Base-by-base conservation (phyloP, 2,113 vertebrate species). In the Hiodon alosoides region DNA sequence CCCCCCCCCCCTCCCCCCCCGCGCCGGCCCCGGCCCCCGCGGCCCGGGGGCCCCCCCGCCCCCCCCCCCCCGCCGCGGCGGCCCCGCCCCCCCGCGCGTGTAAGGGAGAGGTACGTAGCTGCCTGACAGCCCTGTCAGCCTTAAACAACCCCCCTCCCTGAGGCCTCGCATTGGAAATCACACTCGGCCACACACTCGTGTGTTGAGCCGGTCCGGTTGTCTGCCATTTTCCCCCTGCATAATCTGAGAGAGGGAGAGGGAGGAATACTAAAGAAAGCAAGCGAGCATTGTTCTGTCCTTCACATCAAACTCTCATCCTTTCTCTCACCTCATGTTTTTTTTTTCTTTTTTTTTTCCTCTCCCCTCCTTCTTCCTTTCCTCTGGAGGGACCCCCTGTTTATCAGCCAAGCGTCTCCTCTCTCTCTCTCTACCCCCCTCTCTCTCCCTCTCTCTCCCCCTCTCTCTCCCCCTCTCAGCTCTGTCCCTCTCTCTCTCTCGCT, bases 251-350 rank as follows among this genome's bases (percentile, higher is more conserved):
- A 81, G 85, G 86, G 84, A 86, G 78, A 31, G 89, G 84, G 77
- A 87, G 83, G 90, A 92, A 92, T 92, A 90, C 91, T 90, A 91
- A 91, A 79, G 87, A 86, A 83, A 82, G 72, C 59, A 75, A 86
- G 86, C 89, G 87, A 87, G 87, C 87, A 89, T 89, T 90, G 90
- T 83, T 88, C 83, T 81, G 61, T 80, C 85, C 82, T 85, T 84
- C 86, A 88, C 90, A 90, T 91, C 90, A 90, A 89, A 89, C 85
- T 88, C 86, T 83, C 80, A 87, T 89, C 86, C 78, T 13, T 80
- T 80, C 80, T 77, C 79, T 80, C 77, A 79, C 78, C 72, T 72
- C 80, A 67, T 74, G 69, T 70, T 78, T 71, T 77, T 78, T 80
- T 78, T n/a, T n/a, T n/a, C n/a, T n/a, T n/a, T 70, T 78, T 71